Percentiles rank a stretch among this genome's conserved stretches.
Evolutionary conservation across 2,888 invertebrate species (phyloP).

Genomic region (Melanostoma scalare): DNA sequence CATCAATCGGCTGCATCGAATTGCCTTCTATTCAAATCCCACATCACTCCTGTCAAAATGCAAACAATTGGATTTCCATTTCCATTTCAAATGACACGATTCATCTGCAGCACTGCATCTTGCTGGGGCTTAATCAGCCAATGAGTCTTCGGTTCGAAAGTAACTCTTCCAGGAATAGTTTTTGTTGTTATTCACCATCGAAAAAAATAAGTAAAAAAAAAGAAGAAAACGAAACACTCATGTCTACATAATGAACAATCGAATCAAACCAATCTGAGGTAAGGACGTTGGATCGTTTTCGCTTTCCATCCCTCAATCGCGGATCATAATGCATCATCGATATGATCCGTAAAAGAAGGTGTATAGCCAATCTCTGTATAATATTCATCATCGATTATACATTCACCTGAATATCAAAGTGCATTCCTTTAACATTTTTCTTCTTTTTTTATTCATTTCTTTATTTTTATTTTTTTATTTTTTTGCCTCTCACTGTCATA

Average conservation of each 20-base stretch:
- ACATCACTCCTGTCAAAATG: slow-evolving; percentile 59
- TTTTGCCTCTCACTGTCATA: slow-evolving; percentile 1
- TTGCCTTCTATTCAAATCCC: slow-evolving; percentile 49
- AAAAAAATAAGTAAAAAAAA: slow-evolving; percentile 23
- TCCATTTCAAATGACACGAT: slow-evolving; percentile 65
- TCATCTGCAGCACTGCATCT: slow-evolving; percentile 12
- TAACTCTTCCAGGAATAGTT: slow-evolving; percentile 30
- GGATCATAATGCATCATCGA: slow-evolving; percentile 66
- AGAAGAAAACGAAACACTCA: slow-evolving; percentile 5
- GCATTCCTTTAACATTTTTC: slow-evolving; percentile 25
- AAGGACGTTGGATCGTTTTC: slow-evolving; percentile 60
- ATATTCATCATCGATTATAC: slow-evolving; percentile 55
- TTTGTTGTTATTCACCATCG: slow-evolving; percentile 21
- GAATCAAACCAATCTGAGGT: slow-evolving; percentile 55
- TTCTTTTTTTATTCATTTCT: neutral
- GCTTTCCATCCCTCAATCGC: slow-evolving; percentile 53
- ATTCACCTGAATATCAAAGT: slow-evolving; percentile 57
- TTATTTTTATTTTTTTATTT: neutral
- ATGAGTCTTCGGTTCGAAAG: slow-evolving; percentile 16
- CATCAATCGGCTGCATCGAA: slow-evolving; percentile 47
- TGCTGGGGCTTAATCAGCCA: slow-evolving; percentile 24
- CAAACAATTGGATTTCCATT: slow-evolving; percentile 69
- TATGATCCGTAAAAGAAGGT: slow-evolving; percentile 35
- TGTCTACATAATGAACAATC: slow-evolving; percentile 63
- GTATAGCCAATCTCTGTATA: slow-evolving; percentile 53